Percentiles rank a stretch among this genome's conserved stretches.
phyloP scores from a whole-genome alignment of 2,797 vertebrate species.

The Muscicapa comitata region DNA sequence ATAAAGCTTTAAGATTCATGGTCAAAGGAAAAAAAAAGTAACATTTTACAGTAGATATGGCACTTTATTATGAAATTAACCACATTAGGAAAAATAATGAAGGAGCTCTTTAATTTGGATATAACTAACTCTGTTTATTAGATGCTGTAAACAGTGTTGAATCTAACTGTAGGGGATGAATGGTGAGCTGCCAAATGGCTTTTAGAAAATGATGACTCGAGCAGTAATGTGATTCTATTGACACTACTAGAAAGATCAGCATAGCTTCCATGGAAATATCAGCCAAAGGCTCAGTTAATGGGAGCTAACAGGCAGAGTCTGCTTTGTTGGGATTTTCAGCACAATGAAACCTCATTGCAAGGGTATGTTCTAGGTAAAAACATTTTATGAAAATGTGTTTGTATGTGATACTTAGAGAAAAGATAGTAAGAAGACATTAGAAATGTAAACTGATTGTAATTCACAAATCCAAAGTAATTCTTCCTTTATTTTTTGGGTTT shows the following conservation, averaged over 20 bases:
- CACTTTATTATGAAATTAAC: background rate
- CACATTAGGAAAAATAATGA: background rate
- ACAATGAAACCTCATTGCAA: background rate
- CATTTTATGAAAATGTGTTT: background rate
- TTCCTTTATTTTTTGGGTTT: background rate
- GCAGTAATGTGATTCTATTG: conserved; percentile 60
- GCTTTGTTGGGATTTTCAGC: background rate
- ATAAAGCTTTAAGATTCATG: background rate
- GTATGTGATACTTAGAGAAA: background rate
- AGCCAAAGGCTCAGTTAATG: conserved; percentile 9
- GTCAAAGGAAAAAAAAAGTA: background rate
- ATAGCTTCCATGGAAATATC: conserved; percentile 43
- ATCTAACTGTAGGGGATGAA: conserved; percentile 6
- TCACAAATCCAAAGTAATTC: background rate
- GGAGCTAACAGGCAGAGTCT: background rate
- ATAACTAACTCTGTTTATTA: background rate
- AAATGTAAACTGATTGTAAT: background rate
- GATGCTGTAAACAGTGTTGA: background rate
- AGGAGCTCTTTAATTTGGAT: background rate
- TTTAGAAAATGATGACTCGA: conserved; percentile 45
- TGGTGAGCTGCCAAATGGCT: conserved; percentile 50
- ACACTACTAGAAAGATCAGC: conserved; percentile 66
- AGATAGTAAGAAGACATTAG: background rate
- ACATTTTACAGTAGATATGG: background rate
- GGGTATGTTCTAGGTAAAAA: background rate